Evolutionary conservation across 1,140 invertebrate species (phyloP), one percentile per base, ranked within the genome.

Genomic region (Zaprionus nigranus): DNA sequence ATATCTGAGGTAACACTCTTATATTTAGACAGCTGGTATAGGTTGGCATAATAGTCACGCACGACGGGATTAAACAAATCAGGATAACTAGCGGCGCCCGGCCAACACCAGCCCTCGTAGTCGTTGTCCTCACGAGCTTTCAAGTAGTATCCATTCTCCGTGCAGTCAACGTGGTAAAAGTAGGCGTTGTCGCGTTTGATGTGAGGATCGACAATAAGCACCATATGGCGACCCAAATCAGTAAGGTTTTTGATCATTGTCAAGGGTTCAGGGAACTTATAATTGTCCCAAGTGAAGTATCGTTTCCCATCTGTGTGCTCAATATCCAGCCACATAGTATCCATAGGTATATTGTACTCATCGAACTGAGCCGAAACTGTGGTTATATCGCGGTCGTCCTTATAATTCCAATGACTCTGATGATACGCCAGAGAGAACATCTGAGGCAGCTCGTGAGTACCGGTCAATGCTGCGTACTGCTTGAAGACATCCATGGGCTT

Each of bases 351-450:
- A 93, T 99, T 97, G 92, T 98, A 94, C 34, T 95, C 94, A 93
- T 99, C 99, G 93, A 99, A 97, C 93, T 94, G 96, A 6, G 96
- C 95, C 75, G 97, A 95, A 0, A 99, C 97, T 20, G 94, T 93
- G 30, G 95, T 94, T 0, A 99, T 98, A 93, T 99, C 99, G 11
- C 97, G 95, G 93, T 99, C 96, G 93, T 99, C 98, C 82, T 99
- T 99, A 93, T 99, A 99, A 93, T 99, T 99, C 99, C 99, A 99
- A 54, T 99, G 95, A 78, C 96, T 97, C 93, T 99, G 99, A 93
- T 99, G 99, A 93, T 99, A 99, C 12, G 95, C 98, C 62, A 99
- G 93, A 0, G 98, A 94, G 34, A 87, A 92, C 1, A 91, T 9
- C 62, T 94, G 94, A 26, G 99, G 99, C 61, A 99, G 92, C 24